Percentiles rank a stretch among this genome's conserved stretches.
These are phyloP conservation scores for Pollenia griseotomentosa DNA, from an alignment of 2,888 invertebrate genomes.

Conservation along the genomic window DNA sequence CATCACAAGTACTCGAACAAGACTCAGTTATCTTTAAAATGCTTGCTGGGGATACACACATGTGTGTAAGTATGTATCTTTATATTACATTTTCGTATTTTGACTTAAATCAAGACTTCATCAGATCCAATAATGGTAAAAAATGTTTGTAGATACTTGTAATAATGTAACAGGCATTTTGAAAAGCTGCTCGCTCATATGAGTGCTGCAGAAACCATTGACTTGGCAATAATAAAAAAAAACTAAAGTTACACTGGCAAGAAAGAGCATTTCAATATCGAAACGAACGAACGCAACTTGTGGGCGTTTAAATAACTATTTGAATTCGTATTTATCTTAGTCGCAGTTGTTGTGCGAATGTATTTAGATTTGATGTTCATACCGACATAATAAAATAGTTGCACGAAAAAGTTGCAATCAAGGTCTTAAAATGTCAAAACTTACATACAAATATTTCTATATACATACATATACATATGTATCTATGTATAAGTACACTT, in stretches of 20 bases:
- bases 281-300: conserved; percentile 9
- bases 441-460: neutral
- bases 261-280: conserved; percentile 1
- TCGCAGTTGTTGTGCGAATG: neutral
- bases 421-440: conserved; percentile 54
- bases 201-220: conserved; percentile 4
- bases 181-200: neutral
- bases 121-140: conserved; percentile 33
- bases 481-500: no score
- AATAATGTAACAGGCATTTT: conserved; percentile 58
- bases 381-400: conserved; percentile 56
- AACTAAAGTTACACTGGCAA: neutral
- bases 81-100: neutral
- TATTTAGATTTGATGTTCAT: conserved; percentile 10
- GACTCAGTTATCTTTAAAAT: neutral
- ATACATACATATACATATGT: neutral
- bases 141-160: neutral
- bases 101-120: conserved; percentile 11
- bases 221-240: neutral
- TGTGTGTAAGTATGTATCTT: neutral
- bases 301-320: conserved; percentile 41
- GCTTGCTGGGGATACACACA: neutral
- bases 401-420: conserved; percentile 64
- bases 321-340: conserved; percentile 11
- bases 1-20: no score